Percentiles rank a stretch among this genome's conserved stretches.
phyloP scores from a whole-genome alignment of 2,888 invertebrate genomes.

The Sylvicola fuscatus region DNA sequence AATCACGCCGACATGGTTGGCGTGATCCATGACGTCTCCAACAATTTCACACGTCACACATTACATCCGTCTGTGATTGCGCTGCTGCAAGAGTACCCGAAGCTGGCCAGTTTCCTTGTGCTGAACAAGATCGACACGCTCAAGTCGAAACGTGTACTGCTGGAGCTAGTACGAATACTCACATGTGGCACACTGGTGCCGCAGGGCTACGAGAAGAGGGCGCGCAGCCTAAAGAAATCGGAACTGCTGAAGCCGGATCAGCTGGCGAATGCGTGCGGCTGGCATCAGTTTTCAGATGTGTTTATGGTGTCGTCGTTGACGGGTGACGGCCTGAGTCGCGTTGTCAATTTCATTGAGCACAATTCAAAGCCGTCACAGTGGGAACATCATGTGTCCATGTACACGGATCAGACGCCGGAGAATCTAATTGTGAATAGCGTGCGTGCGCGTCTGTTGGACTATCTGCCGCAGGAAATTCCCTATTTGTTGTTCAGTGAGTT shows the following conservation, averaged over 20 bases:
- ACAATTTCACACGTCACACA: conserved; percentile 40
- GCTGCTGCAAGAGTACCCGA: conserved; percentile 38
- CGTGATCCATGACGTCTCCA: conserved; percentile 69
- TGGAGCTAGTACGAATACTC: conserved; percentile 46
- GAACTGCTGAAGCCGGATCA: conserved; percentile 4
- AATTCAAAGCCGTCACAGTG: conserved; percentile 45
- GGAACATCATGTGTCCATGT: conserved; percentile 40
- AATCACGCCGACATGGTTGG: conserved; percentile 60
- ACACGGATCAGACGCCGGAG: conserved; percentile 55
- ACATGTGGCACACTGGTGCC: conserved; percentile 36
- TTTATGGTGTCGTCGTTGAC: conserved; percentile 81
- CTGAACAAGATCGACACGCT: conserved; percentile 73
- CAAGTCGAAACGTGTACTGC: conserved; percentile 49
- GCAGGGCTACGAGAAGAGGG: neutral
- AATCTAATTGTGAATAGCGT: conserved; percentile 52
- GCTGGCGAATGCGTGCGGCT: conserved; percentile 24
- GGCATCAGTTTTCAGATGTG: conserved; percentile 67
- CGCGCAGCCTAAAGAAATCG: neutral
- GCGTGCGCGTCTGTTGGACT: conserved; percentile 64
- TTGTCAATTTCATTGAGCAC: conserved; percentile 34
- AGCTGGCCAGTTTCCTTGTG: conserved; percentile 50
- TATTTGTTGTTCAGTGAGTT: conserved; percentile 46
- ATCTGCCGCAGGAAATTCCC: conserved; percentile 69
- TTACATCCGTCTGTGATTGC: conserved; percentile 49
- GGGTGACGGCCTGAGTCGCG: conserved; percentile 49